phyloP scores from a whole-genome alignment of 2,797 vertebrate species.

The Nyctibius grandis region DNA sequence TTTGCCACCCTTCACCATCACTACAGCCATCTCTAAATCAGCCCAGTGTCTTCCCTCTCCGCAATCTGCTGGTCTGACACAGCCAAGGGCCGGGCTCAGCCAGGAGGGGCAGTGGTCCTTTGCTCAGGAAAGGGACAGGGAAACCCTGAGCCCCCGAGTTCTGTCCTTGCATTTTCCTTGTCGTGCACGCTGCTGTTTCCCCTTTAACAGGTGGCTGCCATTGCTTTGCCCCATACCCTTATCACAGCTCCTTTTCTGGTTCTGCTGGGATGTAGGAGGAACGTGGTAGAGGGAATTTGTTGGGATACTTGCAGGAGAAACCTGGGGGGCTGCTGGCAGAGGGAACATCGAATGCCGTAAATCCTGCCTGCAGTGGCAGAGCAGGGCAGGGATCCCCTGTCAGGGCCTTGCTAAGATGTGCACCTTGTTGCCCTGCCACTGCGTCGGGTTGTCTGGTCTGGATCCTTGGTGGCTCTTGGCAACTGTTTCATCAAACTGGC shows the following conservation, averaged over 20 bases:
- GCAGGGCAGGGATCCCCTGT: not conserved
- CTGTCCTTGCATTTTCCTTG: not conserved
- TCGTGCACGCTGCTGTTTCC: not conserved
- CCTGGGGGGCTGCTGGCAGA: not conserved
- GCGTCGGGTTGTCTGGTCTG: not conserved
- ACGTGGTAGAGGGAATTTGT: not conserved
- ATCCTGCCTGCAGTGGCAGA: not conserved
- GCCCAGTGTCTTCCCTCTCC: not conserved
- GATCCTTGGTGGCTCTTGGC: not conserved
- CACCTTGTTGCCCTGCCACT: not conserved
- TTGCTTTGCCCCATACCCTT: not conserved
- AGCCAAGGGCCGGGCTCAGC: not conserved
- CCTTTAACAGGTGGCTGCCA: fast-evolving
- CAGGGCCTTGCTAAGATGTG: fast-evolving
- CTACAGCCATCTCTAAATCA: not conserved
- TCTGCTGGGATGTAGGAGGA: not conserved
- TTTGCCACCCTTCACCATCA: not conserved
- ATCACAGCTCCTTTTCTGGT: not conserved
- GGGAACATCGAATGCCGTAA: not conserved
- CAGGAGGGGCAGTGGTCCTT: not conserved
- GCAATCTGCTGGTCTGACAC: not conserved
- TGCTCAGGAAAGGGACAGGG: not conserved
- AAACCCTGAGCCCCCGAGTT: not conserved
- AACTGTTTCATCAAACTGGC: not conserved
- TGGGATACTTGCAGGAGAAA: not conserved